phyloP scores from a whole-genome alignment of 1,140 invertebrate genomes.

The Harpegnathos saltator region DNA sequence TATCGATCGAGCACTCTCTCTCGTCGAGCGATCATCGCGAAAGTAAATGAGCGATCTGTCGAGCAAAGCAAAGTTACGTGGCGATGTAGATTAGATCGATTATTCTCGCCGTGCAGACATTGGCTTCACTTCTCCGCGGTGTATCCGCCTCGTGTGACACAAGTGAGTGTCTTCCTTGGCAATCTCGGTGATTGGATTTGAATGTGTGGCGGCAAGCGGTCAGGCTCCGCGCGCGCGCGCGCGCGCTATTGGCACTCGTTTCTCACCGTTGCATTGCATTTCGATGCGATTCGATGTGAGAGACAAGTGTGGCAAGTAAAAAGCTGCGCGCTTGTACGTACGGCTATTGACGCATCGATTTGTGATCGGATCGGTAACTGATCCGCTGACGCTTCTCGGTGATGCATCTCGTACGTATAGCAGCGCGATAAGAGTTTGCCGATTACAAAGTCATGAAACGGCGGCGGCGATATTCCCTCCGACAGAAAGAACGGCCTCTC shows the following conservation, averaged over 20 bases:
- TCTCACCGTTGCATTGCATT: not conserved
- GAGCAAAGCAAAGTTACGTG: not conserved
- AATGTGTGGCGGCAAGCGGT: not conserved
- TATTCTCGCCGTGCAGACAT: not conserved
- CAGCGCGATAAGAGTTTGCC: too few relatives aligned
- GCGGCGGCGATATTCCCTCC: not conserved
- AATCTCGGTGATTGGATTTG: conserved; percentile 8
- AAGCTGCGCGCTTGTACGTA: too few relatives aligned
- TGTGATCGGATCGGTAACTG: too few relatives aligned
- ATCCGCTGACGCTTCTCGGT: too few relatives aligned
- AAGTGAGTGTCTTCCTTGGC: not conserved
- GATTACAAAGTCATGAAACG: not conserved
- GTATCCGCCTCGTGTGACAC: not conserved
- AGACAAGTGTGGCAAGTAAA: conserved; percentile 14
- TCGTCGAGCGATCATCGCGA: not conserved
- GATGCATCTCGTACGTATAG: too few relatives aligned
- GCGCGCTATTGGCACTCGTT: not conserved
- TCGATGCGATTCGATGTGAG: not conserved
- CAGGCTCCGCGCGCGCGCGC: too few relatives aligned
- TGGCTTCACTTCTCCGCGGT: not conserved
- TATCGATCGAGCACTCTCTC: not conserved
- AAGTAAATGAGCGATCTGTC: not conserved
- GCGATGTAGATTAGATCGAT: not conserved
- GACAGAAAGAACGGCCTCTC: not conserved
- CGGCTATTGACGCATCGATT: too few relatives aligned